Percentiles rank a stretch among this genome's conserved stretches.
These are phyloP conservation scores for Melanocharis versteri DNA, from an alignment of 2,113 vertebrate genomes.

Conservation along the genomic window DNA sequence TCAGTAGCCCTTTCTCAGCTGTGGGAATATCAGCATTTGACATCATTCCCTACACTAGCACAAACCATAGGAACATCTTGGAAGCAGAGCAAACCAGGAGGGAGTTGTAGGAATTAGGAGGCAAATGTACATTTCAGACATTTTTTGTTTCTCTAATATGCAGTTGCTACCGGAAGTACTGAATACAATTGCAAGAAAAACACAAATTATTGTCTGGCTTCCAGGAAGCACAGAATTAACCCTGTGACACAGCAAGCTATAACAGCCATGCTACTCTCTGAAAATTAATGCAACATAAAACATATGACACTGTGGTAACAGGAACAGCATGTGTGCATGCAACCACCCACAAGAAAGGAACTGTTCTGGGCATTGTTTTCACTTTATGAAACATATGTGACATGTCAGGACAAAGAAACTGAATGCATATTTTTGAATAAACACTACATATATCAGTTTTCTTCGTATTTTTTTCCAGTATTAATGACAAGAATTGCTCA, in stretches of 20 bases:
- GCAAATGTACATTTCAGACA: background rate
- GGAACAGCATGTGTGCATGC: background rate
- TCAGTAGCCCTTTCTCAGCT: background rate
- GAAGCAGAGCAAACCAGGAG: background rate
- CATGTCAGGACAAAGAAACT: background rate
- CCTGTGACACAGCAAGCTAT: background rate
- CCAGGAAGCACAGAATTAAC: background rate
- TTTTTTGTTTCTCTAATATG: background rate
- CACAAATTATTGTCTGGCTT: background rate
- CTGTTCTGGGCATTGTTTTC: background rate
- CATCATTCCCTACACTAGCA: background rate
- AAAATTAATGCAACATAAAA: background rate
- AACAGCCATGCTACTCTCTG: background rate
- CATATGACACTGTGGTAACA: background rate
- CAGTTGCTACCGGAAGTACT: background rate
- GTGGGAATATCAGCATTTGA: background rate
- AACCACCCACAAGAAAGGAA: background rate
- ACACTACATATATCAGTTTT: background rate
- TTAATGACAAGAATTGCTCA: background rate
- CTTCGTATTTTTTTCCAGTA: background rate
- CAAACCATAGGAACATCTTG: background rate
- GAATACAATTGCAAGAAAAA: background rate
- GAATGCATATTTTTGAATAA: conserved; percentile 3
- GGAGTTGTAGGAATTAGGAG: background rate
- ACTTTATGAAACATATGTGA: background rate